phyloP scores from a whole-genome alignment of 2,113 vertebrate genomes.

The Stictonetta naevosa region DNA sequence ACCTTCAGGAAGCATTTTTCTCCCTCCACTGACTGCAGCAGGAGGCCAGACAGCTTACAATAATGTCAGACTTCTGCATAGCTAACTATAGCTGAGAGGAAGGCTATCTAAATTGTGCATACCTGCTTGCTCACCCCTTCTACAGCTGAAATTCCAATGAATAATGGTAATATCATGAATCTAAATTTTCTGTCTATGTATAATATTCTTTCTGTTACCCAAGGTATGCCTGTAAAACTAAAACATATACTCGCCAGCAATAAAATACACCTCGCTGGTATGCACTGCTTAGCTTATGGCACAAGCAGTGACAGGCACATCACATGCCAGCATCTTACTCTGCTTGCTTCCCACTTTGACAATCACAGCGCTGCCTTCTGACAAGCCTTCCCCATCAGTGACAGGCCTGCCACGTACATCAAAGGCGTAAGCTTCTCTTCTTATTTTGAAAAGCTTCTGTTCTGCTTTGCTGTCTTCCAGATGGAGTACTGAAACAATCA shows the following conservation, averaged over 20 bases:
- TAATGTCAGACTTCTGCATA: not conserved
- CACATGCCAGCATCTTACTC: not conserved
- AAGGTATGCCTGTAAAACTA: not conserved
- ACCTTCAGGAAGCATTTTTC: not conserved
- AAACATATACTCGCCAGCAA: not conserved
- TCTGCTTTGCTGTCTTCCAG: constrained; percentile 23
- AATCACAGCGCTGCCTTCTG: constrained; percentile 24
- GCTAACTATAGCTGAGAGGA: not conserved
- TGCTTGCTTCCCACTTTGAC: constrained; percentile 26
- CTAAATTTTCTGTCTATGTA: not conserved
- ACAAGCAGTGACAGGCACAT: not conserved
- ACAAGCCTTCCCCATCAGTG: not conserved
- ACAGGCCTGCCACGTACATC: constrained; percentile 43
- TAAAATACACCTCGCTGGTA: not conserved
- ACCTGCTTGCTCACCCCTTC: not conserved
- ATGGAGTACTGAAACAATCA: constrained; percentile 19
- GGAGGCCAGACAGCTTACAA: not conserved
- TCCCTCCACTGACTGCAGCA: not conserved
- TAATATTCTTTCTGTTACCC: not conserved
- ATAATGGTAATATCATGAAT: not conserved
- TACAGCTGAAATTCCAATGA: not conserved
- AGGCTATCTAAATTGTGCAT: not conserved
- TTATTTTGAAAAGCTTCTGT: constrained; percentile 60
- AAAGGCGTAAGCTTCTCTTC: constrained; percentile 27
- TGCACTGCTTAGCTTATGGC: not conserved